Base-by-base conservation (phyloP, 2,888 invertebrate genomes). In the Polydrusus cervinus region DNA sequence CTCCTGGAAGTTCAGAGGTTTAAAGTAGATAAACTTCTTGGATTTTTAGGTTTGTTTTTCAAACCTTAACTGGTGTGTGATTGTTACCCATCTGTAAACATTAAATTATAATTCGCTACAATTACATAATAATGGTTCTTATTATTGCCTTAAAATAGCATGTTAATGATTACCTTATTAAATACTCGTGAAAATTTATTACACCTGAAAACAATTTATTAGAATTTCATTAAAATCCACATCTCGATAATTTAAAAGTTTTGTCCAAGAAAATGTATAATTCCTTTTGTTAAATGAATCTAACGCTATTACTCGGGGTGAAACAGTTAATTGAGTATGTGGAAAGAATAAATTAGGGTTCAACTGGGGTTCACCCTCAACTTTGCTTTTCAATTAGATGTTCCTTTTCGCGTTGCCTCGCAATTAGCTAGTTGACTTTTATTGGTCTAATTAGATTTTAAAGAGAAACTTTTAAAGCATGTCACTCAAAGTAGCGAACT, bases 321-420 rank as follows among this genome's bases (percentile, higher is more conserved):
- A 68, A 68, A 68, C 68, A 68, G 68, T 68, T 60, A 68, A 68
- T 68, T 68, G 68, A 68, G 60, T 68, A 68, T 68, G 68, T 68
- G 68, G 68, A 68, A 68, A 68, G 68, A 68, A 68, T 68, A 68
- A 68, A 68, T 68, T 57, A 68, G 43, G 55, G 55, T 68, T 57
- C 45, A 34, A 55, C 57, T 43, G 14, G 55, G 45, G 25, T 57
- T 45, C 40, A 55, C 60, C 47, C 57, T 55, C 45, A 60, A 68
- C 47, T 68, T 60, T 68, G 68, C 68, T 68, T 68, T 68, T 68
- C 68, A 57, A 68, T 68, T 68, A 57, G 68, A 68, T 57, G 68
- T 68, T 68, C 68, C 51, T 68, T 68, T 68, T 43, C 68, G 45
- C 14, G 45, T 40, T 47, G 57, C 60, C 45, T 68, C 45, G 68